These are phyloP conservation scores for Calliopum simillimum DNA, from an alignment of 2,888 invertebrate species.

Conservation along the genomic window DNA sequence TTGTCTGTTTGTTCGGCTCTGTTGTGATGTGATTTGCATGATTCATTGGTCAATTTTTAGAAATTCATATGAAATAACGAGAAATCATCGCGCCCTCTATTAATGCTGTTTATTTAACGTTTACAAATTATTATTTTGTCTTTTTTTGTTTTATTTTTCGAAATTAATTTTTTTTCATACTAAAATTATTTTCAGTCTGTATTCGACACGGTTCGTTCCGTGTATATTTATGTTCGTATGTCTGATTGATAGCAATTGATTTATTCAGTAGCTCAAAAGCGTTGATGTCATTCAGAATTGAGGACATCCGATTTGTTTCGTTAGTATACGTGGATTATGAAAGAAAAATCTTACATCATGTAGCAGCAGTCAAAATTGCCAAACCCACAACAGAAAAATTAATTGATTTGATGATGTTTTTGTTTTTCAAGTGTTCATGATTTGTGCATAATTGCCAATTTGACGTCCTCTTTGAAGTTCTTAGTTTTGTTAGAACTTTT, in stretches of 20 bases:
- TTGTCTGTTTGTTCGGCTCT: background rate
- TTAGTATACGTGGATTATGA: background rate
- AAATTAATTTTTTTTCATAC: too few relatives aligned
- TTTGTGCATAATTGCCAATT: too few relatives aligned
- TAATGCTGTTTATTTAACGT: background rate
- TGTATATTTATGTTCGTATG: background rate
- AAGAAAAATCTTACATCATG: background rate
- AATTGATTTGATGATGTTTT: too few relatives aligned
- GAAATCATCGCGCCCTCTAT: conserved; percentile 5
- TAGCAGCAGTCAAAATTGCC: too few relatives aligned
- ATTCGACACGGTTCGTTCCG: too few relatives aligned
- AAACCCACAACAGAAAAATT: too few relatives aligned
- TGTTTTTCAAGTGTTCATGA: too few relatives aligned
- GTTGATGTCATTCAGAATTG: background rate
- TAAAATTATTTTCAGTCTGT: too few relatives aligned
- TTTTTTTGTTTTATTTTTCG: background rate
- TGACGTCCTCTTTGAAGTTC: too few relatives aligned
- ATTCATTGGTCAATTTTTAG: conserved; percentile 26
- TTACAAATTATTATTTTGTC: background rate
- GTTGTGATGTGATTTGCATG: conserved; percentile 3
- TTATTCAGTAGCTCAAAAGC: background rate
- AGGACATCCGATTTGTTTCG: background rate
- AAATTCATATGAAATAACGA: conserved; percentile 1
- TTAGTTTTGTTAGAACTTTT: too few relatives aligned
- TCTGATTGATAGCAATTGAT: background rate